A percentile compares a stretch with the other conserved stretches of the same genome.
Evolutionary conservation across 2,113 vertebrate genomes (phyloP).

Genomic region (Trochalopteron elliotii): DNA sequence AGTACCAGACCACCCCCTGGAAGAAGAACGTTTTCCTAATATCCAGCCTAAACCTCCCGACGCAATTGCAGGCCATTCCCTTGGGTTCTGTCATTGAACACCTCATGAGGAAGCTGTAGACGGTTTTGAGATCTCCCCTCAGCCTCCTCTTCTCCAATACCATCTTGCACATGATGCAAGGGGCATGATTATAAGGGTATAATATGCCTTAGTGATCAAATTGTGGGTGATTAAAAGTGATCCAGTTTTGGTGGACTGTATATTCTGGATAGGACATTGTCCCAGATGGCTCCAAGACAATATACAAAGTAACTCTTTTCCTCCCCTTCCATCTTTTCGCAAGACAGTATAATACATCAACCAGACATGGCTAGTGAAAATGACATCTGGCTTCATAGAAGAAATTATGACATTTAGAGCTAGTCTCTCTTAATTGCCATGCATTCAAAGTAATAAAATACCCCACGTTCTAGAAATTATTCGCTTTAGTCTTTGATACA

Average conservation of each 20-base stretch:
- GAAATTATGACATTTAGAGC: background rate
- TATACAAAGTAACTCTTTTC: background rate
- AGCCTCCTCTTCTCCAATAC: background rate
- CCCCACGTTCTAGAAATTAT: background rate
- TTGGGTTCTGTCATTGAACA: fast-evolving
- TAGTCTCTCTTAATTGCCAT: background rate
- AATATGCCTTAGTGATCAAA: background rate
- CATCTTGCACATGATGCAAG: background rate
- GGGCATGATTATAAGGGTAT: background rate
- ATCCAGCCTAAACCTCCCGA: background rate
- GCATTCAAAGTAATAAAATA: background rate
- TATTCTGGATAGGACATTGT: background rate
- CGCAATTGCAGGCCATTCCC: background rate
- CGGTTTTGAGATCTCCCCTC: background rate
- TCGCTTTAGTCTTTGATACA: background rate
- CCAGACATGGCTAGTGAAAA: background rate
- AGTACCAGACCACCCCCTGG: background rate
- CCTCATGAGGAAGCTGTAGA: background rate
- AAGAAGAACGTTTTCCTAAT: background rate
- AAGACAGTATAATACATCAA: background rate
- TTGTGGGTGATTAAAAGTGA: background rate
- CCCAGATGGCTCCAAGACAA: background rate
- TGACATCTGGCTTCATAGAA: background rate
- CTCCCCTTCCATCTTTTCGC: background rate
- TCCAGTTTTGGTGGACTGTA: background rate